Conservation (phyloP, 2,797 vertebrate genomes). For the Echiichthys vipera region DNA sequence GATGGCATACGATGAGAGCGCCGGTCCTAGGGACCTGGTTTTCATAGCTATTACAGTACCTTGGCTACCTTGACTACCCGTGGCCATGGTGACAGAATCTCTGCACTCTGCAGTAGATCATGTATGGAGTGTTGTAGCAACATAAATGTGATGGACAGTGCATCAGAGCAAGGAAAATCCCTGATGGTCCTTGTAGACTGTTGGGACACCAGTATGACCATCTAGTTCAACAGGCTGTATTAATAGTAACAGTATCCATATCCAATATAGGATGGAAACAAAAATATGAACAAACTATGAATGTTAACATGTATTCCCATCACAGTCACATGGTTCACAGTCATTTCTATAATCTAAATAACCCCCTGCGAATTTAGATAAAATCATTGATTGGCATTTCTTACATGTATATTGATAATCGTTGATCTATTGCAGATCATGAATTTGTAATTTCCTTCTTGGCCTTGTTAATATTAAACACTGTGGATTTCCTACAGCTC, state of each 20-base stretch:
- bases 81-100: background rate
- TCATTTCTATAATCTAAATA: background rate
- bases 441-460: constrained; percentile 67
- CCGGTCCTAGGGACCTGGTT: no score
- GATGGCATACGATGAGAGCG: no score
- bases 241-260: background rate
- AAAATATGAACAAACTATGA: background rate
- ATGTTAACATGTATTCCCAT: background rate
- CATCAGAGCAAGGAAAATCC: background rate
- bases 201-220: background rate
- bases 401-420: constrained; percentile 42
- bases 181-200: background rate
- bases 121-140: background rate
- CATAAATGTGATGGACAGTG: background rate
- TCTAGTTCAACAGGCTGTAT: background rate
- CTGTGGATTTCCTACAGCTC: constrained; percentile 18
- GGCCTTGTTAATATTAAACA: constrained; percentile 19
- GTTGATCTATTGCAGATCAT: constrained; percentile 11
- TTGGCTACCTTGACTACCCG: background rate
- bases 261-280: background rate
- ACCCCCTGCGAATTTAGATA: background rate
- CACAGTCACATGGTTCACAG: background rate
- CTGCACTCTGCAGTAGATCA: background rate
- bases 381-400: background rate
- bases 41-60: background rate